Evolutionary conservation across 2,113 vertebrate genomes (phyloP).

Genomic region (Bubo bubo): DNA sequence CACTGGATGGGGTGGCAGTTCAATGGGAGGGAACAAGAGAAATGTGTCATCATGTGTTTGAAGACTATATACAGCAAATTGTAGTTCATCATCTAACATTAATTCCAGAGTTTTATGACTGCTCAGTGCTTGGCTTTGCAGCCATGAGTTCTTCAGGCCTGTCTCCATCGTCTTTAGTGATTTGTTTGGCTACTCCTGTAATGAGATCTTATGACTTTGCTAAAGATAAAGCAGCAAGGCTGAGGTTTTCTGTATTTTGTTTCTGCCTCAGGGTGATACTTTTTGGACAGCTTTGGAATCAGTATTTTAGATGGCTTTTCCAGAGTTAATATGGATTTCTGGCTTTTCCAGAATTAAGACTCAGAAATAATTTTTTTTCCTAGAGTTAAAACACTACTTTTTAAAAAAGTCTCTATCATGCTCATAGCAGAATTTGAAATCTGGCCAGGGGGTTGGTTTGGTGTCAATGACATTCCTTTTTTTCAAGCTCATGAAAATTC

Average conservation of each 20-base stretch:
- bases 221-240: background rate
- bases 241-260: background rate
- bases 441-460: background rate
- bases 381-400: background rate
- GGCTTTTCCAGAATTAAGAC: background rate
- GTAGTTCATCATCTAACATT: background rate
- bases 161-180: accelerated
- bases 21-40: background rate
- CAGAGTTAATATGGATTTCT: background rate
- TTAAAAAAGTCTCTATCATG: background rate
- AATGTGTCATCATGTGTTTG: background rate
- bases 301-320: background rate
- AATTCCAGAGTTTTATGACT: background rate
- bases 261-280: background rate
- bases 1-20: background rate
- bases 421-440: background rate
- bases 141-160: accelerated
- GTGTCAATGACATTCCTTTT: background rate
- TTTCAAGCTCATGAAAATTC: background rate
- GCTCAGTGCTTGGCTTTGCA: background rate
- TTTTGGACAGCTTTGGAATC: background rate
- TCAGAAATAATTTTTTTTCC: background rate
- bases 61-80: background rate
- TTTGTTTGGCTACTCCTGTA: background rate
- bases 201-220: background rate